Evolutionary conservation across 1,140 invertebrate genomes (phyloP).

Genomic region (Dryas iulia): DNA sequence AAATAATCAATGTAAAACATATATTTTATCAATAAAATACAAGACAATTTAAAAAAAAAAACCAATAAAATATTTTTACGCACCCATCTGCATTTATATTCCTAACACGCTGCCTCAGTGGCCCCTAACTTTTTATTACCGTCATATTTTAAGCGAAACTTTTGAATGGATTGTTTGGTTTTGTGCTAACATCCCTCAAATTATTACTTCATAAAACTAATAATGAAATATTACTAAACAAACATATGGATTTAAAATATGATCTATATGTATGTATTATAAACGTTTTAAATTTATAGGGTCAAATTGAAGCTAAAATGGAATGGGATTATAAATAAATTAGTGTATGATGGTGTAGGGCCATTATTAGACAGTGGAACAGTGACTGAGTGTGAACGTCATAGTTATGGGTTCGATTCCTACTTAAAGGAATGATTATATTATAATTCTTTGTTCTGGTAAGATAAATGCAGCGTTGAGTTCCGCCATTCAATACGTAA

Average conservation of each 20-base stretch:
- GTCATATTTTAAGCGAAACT: constrained; percentile 46
- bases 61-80: background rate
- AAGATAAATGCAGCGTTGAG: too few species aligned
- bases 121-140: constrained; percentile 31
- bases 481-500: too few species aligned
- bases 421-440: too few species aligned
- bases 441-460: too few species aligned
- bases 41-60: background rate
- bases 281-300: background rate
- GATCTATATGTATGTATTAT: constrained; percentile 4
- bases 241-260: constrained; percentile 10
- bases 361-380: too few species aligned
- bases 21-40: too few species aligned
- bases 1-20: too few species aligned
- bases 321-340: constrained; percentile 5
- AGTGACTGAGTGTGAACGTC: too few species aligned
- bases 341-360: background rate
- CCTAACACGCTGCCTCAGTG: constrained; percentile 7
- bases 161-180: constrained; percentile 50
- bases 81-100: background rate
- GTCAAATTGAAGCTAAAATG: constrained; percentile 11
- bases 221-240: constrained; percentile 22
- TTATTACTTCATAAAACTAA: constrained; percentile 21
- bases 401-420: too few species aligned
- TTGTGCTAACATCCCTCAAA: constrained; percentile 43